phyloP scores from a whole-genome alignment of 2,888 invertebrate species.

The Diaphora mendica region DNA sequence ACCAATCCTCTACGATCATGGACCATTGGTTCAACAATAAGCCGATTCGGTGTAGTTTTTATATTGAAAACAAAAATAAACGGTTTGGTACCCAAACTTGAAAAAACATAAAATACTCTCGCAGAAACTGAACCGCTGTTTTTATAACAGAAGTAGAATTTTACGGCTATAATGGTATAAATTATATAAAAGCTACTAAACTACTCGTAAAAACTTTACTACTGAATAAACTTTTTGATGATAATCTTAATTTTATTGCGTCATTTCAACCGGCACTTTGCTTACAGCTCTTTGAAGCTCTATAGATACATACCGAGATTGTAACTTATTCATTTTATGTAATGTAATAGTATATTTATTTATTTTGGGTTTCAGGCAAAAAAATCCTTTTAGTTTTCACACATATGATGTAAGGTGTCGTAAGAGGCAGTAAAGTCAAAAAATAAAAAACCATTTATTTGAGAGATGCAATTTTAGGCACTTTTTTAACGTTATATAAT shows the following conservation, averaged over 20 bases:
- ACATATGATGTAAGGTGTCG: too few relatives aligned
- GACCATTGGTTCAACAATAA: too few relatives aligned
- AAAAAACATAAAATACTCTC: not conserved
- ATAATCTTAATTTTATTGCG: constrained; percentile 38
- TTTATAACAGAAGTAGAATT: not conserved
- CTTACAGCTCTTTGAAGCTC: constrained; percentile 17
- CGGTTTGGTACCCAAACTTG: not conserved
- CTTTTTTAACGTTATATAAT: too few relatives aligned
- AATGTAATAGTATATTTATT: not conserved
- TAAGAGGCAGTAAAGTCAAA: too few relatives aligned
- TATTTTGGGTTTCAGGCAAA: not conserved
- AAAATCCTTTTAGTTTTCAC: not conserved
- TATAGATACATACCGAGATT: not conserved
- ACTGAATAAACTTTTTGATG: constrained; percentile 23
- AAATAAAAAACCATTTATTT: too few relatives aligned
- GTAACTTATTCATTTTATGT: not conserved
- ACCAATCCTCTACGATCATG: too few relatives aligned
- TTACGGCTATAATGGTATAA: constrained; percentile 3
- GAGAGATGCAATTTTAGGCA: too few relatives aligned
- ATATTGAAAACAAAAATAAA: not conserved
- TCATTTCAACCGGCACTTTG: constrained; percentile 30
- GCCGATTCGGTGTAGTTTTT: not conserved
- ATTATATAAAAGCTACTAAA: constrained; percentile 6
- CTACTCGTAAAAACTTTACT: constrained; percentile 12
- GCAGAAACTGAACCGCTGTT: not conserved